Base-by-base conservation (phyloP, 2,888 invertebrate species). In the Polyommatus icarus region DNA sequence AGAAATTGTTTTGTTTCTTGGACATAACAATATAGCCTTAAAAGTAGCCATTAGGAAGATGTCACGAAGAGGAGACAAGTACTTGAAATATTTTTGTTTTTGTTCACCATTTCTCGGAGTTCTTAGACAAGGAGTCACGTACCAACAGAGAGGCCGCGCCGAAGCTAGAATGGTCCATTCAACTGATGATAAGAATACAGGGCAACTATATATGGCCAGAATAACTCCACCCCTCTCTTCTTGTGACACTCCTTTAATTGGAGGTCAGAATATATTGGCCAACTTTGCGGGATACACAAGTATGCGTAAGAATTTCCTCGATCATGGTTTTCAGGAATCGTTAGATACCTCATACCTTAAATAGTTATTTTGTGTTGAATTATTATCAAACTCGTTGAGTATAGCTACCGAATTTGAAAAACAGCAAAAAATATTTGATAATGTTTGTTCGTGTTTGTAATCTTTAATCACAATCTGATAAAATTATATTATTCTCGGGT, bases 51-150 rank as follows among this genome's bases (percentile, higher is more conserved):
- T 29, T 61, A 61, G 24, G 24, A 61, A 29, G 24, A 24, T 24
- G 61, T 61, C 61, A 61, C 61, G 61, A 61, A 12, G 24, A 61
- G 24, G 61, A 59, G 24, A 59, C 59, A 24, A n/a, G 8, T 12
- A 29, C 61, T 61, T 61, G 61, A 61, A 61, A 61, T 4, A 24
- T 24, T 29, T 61, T 12, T 61, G 61, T 61, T 61, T 61, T 61
- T 61, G 61, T 61, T 4, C 61, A 24, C 24, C 61, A 61, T 24
- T 61, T 61, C 61, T 61, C 61, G 24, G 61, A 61, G 24, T 24
- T 61, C 61, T 24, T 61, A 61, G 61, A 12, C 61, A 61, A 61
- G 61, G 12, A 24, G 61, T 61, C 61, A 61, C 61, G 61, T 61
- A 61, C 24, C 20, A 24, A 61, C 24, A 24, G 24, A 20, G 24